Evolutionary conservation across 2,797 vertebrate genomes (phyloP), one percentile per base, ranked within the genome.

Genomic region (Myotis planiceps): DNA sequence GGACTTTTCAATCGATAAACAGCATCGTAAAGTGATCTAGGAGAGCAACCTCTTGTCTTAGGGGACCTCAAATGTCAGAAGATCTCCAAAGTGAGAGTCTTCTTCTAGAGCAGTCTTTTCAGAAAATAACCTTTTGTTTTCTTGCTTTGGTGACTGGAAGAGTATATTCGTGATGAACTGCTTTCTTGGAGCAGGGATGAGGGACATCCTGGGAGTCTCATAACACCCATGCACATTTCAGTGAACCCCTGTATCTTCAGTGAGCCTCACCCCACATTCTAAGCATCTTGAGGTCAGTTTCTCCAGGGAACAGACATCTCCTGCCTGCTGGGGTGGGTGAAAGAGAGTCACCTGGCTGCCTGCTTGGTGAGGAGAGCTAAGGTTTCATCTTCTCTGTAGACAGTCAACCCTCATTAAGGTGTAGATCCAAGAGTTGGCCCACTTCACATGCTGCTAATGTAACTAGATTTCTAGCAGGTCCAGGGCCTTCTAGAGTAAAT

Each of bases 111-210:
- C 16, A 29, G 6, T 87, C 9, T 27, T 14, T 71, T 13, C 55
- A 75, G 47, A 63, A 92, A 85, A 63, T 53, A 78, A 42, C 42
- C 10, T 63, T 71, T 16, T 14, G 8, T 69, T 80, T 42, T 87
- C 13, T 75, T 80, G 34, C 47, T 78, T 81, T 23, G 27, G 16
- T 93, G 39, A 74, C 9, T 58, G 10, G 15, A 71, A 65, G 18
- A 16, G 7, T 29, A 42, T 82, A 14, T 72, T 39, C 12, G 32
- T 69, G 14, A 72, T 71, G 39, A 2, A 21, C 39, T 82, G 18
- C 37, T 3, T 39, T 51, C 21, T 86, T 82, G 14, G 34, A 92
- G 2, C 18, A 81, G 13, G 29, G 15, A 65, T 63, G 42, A 94
- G 3, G 1, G 92, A 68, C 34, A 29, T 1, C 32, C 55, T 45